phyloP scores from a whole-genome alignment of 2,888 invertebrate species.

The Seira musarum region DNA sequence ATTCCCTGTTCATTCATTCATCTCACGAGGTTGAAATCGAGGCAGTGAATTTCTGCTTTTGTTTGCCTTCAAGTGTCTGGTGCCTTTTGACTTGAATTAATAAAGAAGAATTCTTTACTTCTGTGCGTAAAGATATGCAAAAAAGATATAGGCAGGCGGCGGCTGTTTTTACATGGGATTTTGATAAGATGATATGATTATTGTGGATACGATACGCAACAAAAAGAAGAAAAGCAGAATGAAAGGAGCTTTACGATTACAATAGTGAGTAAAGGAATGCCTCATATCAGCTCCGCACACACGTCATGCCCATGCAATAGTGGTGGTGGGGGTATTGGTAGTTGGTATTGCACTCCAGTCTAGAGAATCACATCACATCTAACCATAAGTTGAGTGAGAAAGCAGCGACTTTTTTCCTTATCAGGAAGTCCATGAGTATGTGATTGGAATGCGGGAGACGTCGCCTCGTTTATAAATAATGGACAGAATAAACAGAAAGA shows the following conservation, averaged over 20 bases:
- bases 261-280: neutral
- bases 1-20: neutral
- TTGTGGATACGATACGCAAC: neutral
- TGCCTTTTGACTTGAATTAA: neutral
- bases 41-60: neutral
- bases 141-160: neutral
- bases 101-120: neutral
- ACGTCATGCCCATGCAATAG: neutral
- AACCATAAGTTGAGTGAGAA: too few relatives aligned
- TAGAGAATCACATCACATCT: neutral
- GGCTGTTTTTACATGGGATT: neutral
- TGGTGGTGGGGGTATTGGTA: neutral
- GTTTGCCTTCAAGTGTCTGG: neutral
- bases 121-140: neutral
- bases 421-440: slow-evolving; percentile 18
- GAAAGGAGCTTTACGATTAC: neutral
- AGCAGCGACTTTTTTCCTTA: slow-evolving; percentile 17
- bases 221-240: too few relatives aligned
- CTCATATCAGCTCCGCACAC: neutral
- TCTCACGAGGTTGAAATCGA: neutral
- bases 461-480: slow-evolving; percentile 50
- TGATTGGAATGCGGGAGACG: slow-evolving; percentile 51
- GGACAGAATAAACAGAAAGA: slow-evolving; percentile 48
- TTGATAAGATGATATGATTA: neutral
- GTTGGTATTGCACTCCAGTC: neutral